These are phyloP conservation scores for Drosophila sechellia DNA, from an alignment of 1,140 invertebrate genomes.

Conservation along the genomic window DNA sequence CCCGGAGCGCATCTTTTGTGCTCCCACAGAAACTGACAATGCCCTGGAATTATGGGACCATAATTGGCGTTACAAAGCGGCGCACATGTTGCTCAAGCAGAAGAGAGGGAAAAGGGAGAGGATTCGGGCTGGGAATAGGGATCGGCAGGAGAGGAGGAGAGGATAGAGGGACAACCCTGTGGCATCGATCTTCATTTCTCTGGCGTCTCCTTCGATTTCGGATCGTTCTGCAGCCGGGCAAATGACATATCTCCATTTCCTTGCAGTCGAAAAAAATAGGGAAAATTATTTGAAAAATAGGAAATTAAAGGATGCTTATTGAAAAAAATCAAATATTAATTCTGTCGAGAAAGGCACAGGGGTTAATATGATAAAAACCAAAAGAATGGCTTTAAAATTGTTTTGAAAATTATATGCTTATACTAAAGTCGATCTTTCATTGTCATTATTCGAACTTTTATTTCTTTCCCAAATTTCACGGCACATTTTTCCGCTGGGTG, in stretches of 20 bases:
- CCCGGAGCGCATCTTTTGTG: slow-evolving; percentile 62
- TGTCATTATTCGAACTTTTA: no score
- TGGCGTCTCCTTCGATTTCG: slow-evolving; percentile 62
- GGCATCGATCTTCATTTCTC: slow-evolving; percentile 77
- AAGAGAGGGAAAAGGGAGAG: slow-evolving; percentile 1
- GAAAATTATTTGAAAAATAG: background rate
- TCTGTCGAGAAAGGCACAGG: no score
- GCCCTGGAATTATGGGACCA: slow-evolving; percentile 80
- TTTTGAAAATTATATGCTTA: no score
- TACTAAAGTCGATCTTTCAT: no score
- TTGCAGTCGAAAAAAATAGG: slow-evolving; percentile 24
- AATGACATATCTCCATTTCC: slow-evolving; percentile 72
- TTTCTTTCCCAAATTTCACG: background rate
- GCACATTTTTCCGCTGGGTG: slow-evolving; percentile 12
- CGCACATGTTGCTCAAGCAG: slow-evolving; percentile 67
- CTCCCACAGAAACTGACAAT: slow-evolving; percentile 72
- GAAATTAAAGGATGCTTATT: background rate
- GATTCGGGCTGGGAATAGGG: background rate
- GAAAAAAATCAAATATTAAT: no score
- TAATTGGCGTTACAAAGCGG: slow-evolving; percentile 83
- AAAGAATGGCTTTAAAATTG: no score
- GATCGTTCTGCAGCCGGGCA: slow-evolving; percentile 54
- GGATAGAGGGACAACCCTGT: slow-evolving; percentile 2
- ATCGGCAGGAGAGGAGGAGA: background rate
- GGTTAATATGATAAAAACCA: no score